Conservation (phyloP, 2,888 invertebrate genomes). For the Autographa pulchrina region DNA sequence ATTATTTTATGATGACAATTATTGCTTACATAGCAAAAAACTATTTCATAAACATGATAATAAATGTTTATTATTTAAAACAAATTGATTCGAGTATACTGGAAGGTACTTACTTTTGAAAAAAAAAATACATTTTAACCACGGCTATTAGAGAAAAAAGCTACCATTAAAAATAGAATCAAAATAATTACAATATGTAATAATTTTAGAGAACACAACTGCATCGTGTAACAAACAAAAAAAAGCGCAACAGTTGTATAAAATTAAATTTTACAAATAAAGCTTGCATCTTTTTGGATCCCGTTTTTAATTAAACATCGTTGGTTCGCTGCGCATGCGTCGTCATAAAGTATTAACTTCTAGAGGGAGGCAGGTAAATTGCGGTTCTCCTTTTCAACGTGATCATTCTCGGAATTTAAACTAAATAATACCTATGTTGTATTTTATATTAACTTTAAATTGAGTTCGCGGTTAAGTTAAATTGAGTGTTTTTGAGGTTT, state of each 20-base stretch:
- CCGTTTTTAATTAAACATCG: slow-evolving; percentile 68
- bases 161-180: slow-evolving; percentile 17
- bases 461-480: slow-evolving; percentile 44
- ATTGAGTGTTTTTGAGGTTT: slow-evolving; percentile 40
- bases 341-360: slow-evolving; percentile 61
- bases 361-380: slow-evolving; percentile 58
- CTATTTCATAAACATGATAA: no score
- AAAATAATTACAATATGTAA: slow-evolving; percentile 37
- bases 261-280: slow-evolving; percentile 62
- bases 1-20: background rate
- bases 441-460: slow-evolving; percentile 50
- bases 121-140: no score
- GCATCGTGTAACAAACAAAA: slow-evolving; percentile 10
- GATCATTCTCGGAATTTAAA: slow-evolving; percentile 60
- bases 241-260: slow-evolving; percentile 49
- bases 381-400: slow-evolving; percentile 55
- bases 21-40: no score
- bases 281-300: slow-evolving; percentile 62
- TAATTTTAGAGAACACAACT: slow-evolving; percentile 43
- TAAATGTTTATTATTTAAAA: no score
- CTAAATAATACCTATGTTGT: slow-evolving; percentile 59
- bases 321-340: slow-evolving; percentile 51
- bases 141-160: no score
- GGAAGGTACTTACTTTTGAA: no score
- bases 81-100: no score